These are phyloP conservation scores for Gallinago solitaria DNA, from an alignment of 2,797 vertebrate genomes.

Conservation along the genomic window DNA sequence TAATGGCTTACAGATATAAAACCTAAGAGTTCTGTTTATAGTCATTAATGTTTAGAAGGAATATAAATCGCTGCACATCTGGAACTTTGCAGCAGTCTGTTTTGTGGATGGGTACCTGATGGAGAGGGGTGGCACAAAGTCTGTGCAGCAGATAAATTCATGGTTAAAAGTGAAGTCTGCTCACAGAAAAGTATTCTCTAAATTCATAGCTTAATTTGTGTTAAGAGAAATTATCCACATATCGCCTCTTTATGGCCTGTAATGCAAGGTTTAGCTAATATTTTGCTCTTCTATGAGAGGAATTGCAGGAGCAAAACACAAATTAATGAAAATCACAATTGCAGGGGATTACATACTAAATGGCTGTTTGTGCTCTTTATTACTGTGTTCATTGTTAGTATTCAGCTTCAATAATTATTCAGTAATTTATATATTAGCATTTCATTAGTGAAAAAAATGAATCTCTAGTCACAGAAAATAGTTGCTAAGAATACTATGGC, in stretches of 20 bases:
- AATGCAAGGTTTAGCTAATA: not conserved
- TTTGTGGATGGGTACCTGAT: not conserved
- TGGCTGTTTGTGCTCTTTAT: not conserved
- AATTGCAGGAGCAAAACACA: not conserved
- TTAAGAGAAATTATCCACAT: not conserved
- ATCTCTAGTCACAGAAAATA: not conserved
- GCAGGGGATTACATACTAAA: not conserved
- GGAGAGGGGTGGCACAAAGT: not conserved
- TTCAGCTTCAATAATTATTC: not conserved
- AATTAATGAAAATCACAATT: not conserved
- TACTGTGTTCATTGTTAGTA: not conserved
- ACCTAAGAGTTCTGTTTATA: not conserved
- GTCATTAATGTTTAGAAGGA: not conserved
- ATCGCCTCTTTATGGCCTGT: not conserved
- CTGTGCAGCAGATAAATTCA: not conserved
- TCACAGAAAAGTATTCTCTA: not conserved
- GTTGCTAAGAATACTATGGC: not conserved
- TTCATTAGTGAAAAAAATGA: not conserved
- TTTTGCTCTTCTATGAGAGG: not conserved
- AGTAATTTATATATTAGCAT: constrained; percentile 3
- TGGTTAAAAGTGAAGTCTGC: not conserved
- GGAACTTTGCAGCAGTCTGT: not conserved
- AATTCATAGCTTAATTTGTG: not conserved
- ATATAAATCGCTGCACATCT: not conserved
- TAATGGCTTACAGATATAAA: not conserved